These are phyloP conservation scores for Micoletzkya japonica DNA, from an alignment of 2,888 invertebrate genomes.

Conservation along the genomic window DNA sequence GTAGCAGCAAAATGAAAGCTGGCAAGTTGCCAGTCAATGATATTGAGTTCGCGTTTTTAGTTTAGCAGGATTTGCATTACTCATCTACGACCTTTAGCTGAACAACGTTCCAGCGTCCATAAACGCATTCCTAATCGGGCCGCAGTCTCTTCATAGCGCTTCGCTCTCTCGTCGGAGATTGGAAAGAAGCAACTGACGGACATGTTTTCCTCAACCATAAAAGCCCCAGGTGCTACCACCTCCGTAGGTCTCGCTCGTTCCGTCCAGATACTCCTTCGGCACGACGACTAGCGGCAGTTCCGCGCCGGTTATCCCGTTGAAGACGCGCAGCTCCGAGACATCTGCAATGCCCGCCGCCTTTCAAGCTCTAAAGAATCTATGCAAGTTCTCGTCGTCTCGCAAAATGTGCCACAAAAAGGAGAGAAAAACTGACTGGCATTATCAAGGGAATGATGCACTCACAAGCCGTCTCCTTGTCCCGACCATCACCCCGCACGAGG, in stretches of 20 bases:
- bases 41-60: no score
- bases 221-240: not conserved
- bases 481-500: slow-evolving; percentile 27
- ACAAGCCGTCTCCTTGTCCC: slow-evolving; percentile 19
- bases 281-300: slow-evolving; percentile 51
- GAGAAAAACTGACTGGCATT: not conserved
- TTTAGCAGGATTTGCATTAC: no score
- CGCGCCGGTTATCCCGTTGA: slow-evolving; percentile 55
- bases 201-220: no score
- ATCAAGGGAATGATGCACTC: not conserved
- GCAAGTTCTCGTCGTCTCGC: not conserved
- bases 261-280: slow-evolving; percentile 35
- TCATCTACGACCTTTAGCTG: no score
- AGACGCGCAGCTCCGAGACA: slow-evolving; percentile 34
- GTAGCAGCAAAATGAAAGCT: no score
- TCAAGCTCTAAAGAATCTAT: not conserved
- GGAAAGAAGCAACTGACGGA: no score
- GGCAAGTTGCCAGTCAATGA: no score
- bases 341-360: slow-evolving; percentile 31
- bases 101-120: no score
- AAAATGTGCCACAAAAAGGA: not conserved
- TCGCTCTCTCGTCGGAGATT: no score
- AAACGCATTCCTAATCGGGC: not conserved
- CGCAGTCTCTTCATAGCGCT: no score
- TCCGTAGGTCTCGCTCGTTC: slow-evolving; percentile 20